Evolutionary conservation across 2,797 vertebrate species (phyloP).

Genomic region (Paguma larvata): DNA sequence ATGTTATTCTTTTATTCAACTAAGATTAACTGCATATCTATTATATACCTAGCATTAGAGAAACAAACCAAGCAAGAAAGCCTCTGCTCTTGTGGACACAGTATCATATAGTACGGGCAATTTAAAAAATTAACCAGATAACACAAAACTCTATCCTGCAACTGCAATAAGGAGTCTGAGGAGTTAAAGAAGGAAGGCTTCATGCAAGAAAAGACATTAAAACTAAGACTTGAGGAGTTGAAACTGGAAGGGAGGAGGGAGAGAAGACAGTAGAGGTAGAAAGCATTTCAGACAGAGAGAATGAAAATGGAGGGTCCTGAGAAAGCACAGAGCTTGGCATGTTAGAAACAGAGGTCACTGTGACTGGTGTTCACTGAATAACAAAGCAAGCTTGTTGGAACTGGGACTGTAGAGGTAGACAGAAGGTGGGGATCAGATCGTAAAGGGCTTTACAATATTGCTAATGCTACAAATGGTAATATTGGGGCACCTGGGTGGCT

Average conservation of each 20-base stretch:
- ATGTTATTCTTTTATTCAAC: neutral
- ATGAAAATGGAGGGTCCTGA: neutral
- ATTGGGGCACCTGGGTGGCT: neutral
- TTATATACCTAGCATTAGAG: neutral
- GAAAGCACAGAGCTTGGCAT: neutral
- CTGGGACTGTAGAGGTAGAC: neutral
- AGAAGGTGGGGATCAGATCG: neutral
- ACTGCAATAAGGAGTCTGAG: neutral
- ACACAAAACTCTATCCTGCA: neutral
- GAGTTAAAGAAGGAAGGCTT: neutral
- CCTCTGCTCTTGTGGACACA: neutral
- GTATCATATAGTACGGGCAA: neutral
- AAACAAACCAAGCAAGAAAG: constrained; percentile 26
- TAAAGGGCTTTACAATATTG: neutral
- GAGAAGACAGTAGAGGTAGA: neutral
- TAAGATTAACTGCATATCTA: neutral
- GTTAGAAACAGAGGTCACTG: neutral
- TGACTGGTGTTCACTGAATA: neutral
- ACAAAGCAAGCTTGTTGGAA: neutral
- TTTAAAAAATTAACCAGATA: neutral
- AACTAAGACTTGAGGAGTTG: neutral
- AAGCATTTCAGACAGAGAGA: neutral
- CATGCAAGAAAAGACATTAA: neutral
- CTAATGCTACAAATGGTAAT: neutral
- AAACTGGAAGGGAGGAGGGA: neutral